Conservation (phyloP, 2,888 invertebrate genomes). For the Perizoma flavofasciatum region DNA sequence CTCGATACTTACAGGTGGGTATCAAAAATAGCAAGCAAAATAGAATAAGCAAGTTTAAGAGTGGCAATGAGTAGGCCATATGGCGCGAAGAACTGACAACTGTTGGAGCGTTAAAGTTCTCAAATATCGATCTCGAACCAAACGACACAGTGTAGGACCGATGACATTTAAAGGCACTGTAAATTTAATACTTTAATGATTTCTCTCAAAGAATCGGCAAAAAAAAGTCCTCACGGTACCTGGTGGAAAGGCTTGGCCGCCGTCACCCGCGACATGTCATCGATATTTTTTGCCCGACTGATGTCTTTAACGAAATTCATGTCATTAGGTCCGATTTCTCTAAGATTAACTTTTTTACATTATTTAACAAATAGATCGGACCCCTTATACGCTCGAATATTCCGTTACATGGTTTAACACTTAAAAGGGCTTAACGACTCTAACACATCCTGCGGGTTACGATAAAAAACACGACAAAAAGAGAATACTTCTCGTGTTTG, state of each 20-base stretch:
- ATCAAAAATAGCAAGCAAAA: too few relatives aligned
- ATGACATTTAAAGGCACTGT: constrained; percentile 64
- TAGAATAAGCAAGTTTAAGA: too few relatives aligned
- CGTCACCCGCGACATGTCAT: constrained; percentile 73
- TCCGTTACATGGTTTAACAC: constrained; percentile 84
- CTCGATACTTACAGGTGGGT: too few relatives aligned
- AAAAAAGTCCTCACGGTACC: constrained; percentile 61
- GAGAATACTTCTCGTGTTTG: constrained; percentile 80
- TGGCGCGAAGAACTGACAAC: too few relatives aligned
- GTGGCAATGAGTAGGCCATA: too few relatives aligned
- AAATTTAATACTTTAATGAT: constrained; percentile 80
- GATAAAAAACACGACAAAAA: constrained; percentile 82
- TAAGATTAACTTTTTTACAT: constrained; percentile 80
- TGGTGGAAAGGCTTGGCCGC: constrained; percentile 57
- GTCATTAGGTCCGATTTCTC: constrained; percentile 82
- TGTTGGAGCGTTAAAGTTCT: too few relatives aligned
- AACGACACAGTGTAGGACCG: neutral
- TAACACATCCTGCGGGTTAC: constrained; percentile 84
- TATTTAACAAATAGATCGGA: constrained; percentile 83
- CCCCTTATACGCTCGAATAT: constrained; percentile 81
- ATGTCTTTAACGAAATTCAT: constrained; percentile 82
- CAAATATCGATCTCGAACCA: too few relatives aligned
- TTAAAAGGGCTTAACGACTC: constrained; percentile 84
- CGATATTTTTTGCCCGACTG: constrained; percentile 77
- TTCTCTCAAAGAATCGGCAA: constrained; percentile 64